Evolutionary conservation across 2,113 vertebrate species (phyloP).

Genomic region (Pavo muticus): DNA sequence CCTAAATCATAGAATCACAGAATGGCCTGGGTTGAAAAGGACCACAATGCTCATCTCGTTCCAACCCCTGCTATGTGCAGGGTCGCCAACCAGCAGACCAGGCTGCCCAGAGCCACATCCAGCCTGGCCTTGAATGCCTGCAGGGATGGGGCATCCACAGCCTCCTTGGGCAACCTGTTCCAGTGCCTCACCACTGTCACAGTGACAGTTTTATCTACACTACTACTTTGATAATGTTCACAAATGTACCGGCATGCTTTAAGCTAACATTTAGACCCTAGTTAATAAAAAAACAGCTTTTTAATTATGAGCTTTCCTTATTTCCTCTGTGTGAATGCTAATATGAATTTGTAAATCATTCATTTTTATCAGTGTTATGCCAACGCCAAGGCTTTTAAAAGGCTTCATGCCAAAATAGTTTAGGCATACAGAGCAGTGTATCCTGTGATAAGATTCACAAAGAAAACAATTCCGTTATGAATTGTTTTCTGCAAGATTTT

Average conservation of each 20-base stretch:
- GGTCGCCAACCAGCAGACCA: too few relatives aligned
- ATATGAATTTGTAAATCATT: slow-evolving; percentile 41
- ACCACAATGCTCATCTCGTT: too few relatives aligned
- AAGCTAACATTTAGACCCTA: slow-evolving; percentile 31
- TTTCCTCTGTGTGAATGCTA: slow-evolving; percentile 45
- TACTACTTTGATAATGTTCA: slow-evolving; percentile 37
- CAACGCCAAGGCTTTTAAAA: not conserved
- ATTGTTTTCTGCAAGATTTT: slow-evolving; percentile 27
- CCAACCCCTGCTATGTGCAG: too few relatives aligned
- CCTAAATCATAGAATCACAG: not conserved
- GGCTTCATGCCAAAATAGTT: slow-evolving; percentile 20
- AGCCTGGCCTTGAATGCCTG: too few relatives aligned
- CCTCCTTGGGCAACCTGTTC: too few relatives aligned
- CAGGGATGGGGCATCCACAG: too few relatives aligned
- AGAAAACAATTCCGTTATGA: not conserved
- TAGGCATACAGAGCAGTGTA: not conserved
- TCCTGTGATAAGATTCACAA: slow-evolving; percentile 1
- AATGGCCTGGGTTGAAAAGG: too few relatives aligned
- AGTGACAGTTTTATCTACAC: slow-evolving; percentile 21
- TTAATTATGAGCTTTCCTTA: slow-evolving; percentile 38
- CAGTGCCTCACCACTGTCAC: too few relatives aligned
- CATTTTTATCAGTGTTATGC: slow-evolving; percentile 33
- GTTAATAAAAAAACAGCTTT: slow-evolving; percentile 44
- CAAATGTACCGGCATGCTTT: slow-evolving; percentile 41
- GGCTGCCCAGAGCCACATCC: too few relatives aligned